Evolutionary conservation across 2,888 invertebrate species (phyloP).

Genomic region (Hypsopygia costalis): DNA sequence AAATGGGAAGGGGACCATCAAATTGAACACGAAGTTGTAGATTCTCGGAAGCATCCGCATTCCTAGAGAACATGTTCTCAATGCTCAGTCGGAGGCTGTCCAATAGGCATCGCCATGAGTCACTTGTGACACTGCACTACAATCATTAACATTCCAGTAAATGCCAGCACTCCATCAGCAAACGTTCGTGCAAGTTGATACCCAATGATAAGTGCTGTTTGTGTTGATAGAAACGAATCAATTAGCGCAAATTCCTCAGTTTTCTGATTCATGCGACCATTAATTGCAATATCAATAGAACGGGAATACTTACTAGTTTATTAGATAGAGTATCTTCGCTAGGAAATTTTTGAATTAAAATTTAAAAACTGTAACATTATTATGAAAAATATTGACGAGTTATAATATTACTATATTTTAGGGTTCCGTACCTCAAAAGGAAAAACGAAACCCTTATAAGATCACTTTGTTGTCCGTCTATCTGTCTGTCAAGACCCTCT

Average conservation of each 20-base stretch:
- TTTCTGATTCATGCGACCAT: constrained; percentile 40
- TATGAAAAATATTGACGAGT: no score
- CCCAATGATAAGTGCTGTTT: background rate
- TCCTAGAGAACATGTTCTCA: constrained; percentile 66
- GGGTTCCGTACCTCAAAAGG: no score
- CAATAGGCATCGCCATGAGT: constrained; percentile 46
- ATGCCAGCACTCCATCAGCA: constrained; percentile 31
- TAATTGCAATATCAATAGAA: constrained; percentile 30
- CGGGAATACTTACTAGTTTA: constrained; percentile 44
- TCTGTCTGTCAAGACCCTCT: no score
- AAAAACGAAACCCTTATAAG: no score
- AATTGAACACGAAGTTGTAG: constrained; percentile 34
- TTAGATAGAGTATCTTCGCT: no score
- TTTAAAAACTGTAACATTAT: no score
- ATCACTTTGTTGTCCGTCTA: no score
- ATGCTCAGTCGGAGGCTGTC: constrained; percentile 43
- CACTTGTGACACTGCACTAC: constrained; percentile 66
- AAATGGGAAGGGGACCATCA: constrained; percentile 29
- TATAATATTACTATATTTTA: no score
- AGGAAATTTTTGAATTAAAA: no score
- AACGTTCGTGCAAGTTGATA: background rate
- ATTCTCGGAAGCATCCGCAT: constrained; percentile 69
- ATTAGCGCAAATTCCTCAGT: constrained; percentile 32
- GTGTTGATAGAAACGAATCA: constrained; percentile 32
- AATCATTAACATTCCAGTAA: constrained; percentile 66